Evolutionary conservation across 2,797 vertebrate species (phyloP), one percentile per base, ranked within the genome.

Genomic region (Anguilla megastoma): DNA sequence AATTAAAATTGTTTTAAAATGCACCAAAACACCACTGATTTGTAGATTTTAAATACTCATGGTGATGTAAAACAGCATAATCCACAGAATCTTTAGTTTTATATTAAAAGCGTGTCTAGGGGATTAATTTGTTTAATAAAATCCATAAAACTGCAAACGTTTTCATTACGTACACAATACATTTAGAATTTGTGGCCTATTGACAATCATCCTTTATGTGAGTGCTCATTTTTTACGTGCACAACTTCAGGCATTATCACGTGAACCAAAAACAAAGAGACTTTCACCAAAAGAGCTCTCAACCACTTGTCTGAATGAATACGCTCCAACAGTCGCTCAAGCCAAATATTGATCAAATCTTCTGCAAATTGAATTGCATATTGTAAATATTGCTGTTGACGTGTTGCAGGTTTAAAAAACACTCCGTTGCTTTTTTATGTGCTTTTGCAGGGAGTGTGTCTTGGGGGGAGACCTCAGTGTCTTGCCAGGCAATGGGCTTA

Each of bases 291-390:
- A 36, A 82, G 41, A 33, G 58, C 41, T 27, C 45, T 58, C 58
- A 27, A 82, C 5, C 41, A 50, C 33, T 16, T 18, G 1, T 41
- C 36, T 79, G 74, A 41, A 41, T 14, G 14, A 18, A 3, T 7
- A 33, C 5, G 16, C 24, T 21, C 18, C 7, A 2, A 24, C 14
- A 50, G 83, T 6, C 30, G 1, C 79, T 52, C 50, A 30, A 16
- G 2, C 30, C 83, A 54, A 24, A 27, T 14, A 50, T 58, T 14
- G 45, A 69, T 87, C 45, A 30, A 54, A 63, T n/a, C 41, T 14
- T 66, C 45, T 5, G 41, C 58, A 41, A 82, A 87, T 87, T 18
- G 58, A 84, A 84, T 87, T 18, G 58, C 69, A 71, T 14, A 63
- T 27, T 66, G 56, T 60, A 48, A 66, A 69, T 84, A 33, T n/a